Percentiles rank a stretch among this genome's conserved stretches.
Evolutionary conservation across 2,797 vertebrate species (phyloP).

Genomic region (Xerus rutilus): DNA sequence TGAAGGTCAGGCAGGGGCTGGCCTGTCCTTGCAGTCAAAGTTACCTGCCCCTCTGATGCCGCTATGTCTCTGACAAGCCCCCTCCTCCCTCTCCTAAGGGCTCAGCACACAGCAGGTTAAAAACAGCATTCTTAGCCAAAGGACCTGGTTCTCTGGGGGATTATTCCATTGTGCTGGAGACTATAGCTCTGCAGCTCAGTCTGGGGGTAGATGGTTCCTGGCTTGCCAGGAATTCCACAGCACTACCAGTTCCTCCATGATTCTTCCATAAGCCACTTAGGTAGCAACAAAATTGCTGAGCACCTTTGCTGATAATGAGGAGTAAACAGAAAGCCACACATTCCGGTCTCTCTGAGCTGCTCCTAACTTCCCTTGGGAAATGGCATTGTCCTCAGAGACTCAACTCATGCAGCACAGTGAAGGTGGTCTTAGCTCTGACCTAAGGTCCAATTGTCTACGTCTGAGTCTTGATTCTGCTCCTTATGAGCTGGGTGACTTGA

Average conservation of each 20-base stretch:
- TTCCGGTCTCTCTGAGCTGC: neutral
- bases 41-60: neutral
- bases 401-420: neutral
- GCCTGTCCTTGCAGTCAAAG: neutral
- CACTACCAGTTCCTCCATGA: neutral
- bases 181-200: neutral
- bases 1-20: neutral
- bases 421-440: neutral
- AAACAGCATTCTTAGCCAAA: neutral
- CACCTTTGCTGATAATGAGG: neutral
- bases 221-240: neutral
- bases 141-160: neutral
- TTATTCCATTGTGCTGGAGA: neutral
- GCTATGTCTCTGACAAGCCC: neutral
- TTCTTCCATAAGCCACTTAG: neutral
- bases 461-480: neutral
- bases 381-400: neutral
- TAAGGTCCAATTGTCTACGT: no score
- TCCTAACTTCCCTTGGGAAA: neutral
- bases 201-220: no score
- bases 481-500: neutral
- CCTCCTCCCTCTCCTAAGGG: no score
- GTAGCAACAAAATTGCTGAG: neutral
- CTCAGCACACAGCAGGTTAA: accelerated
- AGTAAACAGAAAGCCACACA: neutral